Conservation (phyloP, 2,113 vertebrate genomes). For the Ceratotherium simum region DNA sequence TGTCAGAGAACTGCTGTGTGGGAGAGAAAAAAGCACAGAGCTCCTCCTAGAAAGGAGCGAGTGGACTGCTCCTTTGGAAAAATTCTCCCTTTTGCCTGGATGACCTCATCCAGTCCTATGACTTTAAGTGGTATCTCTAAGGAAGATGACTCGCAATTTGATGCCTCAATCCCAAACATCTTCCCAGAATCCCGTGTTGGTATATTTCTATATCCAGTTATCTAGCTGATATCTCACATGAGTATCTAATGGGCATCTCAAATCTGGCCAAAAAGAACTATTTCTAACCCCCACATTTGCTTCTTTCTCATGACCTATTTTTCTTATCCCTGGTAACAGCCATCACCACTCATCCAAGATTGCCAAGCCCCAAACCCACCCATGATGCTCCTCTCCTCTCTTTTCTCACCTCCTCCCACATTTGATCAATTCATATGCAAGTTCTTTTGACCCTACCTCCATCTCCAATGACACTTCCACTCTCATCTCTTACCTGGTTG, state of each 20-base stretch:
- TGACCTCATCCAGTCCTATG: not conserved
- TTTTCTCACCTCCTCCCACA: not conserved
- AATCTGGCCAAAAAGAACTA: not conserved
- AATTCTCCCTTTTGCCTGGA: not conserved
- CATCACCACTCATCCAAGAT: not conserved
- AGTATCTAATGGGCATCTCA: not conserved
- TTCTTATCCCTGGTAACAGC: not conserved
- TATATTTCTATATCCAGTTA: not conserved
- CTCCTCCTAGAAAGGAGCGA: not conserved
- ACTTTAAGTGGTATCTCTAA: not conserved
- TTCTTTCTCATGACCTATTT: not conserved
- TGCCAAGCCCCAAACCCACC: not conserved
- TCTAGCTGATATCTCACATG: not conserved
- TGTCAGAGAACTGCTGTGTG: not conserved
- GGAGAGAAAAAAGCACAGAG: not conserved
- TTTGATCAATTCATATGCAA: accelerated
- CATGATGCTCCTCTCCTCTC: not conserved
- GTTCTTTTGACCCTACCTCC: not conserved
- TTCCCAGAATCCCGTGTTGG: not conserved
- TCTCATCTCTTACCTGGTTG: not conserved
- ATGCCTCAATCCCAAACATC: not conserved
- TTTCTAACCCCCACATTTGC: not conserved
- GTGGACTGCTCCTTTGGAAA: not conserved
- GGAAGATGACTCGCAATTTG: not conserved
- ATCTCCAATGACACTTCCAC: too few relatives aligned